Conservation (phyloP, 2,888 invertebrate species). For the Ormyrus labotus region DNA sequence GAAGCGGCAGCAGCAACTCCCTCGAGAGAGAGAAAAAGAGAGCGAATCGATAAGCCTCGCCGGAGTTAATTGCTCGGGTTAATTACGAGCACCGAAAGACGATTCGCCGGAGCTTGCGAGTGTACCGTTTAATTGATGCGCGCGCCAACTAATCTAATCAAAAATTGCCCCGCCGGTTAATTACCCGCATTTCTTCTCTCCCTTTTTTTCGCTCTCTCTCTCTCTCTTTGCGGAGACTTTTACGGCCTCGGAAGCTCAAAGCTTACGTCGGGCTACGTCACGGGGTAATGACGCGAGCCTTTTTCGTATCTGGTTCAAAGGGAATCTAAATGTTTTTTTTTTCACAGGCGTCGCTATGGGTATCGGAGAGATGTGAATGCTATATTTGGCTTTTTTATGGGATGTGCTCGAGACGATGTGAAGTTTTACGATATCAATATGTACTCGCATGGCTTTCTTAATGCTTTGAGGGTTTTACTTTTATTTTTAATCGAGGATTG, state of each 20-base stretch:
- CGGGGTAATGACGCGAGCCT: conserved; percentile 31
- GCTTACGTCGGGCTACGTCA: conserved; percentile 1
- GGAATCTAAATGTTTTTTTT: too few relatives aligned
- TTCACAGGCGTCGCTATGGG: too few relatives aligned
- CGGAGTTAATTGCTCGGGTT: conserved; percentile 52
- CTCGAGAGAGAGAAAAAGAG: not conserved
- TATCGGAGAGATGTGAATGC: too few relatives aligned
- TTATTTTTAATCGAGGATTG: too few relatives aligned
- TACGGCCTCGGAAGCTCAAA: too few relatives aligned
- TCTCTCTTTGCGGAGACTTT: not conserved
- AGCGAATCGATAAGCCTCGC: conserved; percentile 7
- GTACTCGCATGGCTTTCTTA: too few relatives aligned
- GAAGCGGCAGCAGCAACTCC: not conserved
- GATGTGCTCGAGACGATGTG: too few relatives aligned
- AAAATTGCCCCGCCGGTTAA: conserved; percentile 45
- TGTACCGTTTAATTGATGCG: conserved; percentile 43
- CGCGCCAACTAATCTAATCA: conserved; percentile 48
- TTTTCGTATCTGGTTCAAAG: too few relatives aligned
- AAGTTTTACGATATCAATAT: too few relatives aligned
- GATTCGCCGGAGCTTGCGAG: conserved; percentile 23
- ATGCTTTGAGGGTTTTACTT: too few relatives aligned
- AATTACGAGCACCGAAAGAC: conserved; percentile 47
- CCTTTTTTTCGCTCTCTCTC: not conserved
- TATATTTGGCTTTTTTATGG: too few relatives aligned
- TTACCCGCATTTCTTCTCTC: conserved; percentile 39